A percentile compares a stretch with the other conserved stretches of the same genome.
Evolutionary conservation across 2,888 invertebrate species (phyloP).

Genomic region (Acanthosoma haemorrhoidale): DNA sequence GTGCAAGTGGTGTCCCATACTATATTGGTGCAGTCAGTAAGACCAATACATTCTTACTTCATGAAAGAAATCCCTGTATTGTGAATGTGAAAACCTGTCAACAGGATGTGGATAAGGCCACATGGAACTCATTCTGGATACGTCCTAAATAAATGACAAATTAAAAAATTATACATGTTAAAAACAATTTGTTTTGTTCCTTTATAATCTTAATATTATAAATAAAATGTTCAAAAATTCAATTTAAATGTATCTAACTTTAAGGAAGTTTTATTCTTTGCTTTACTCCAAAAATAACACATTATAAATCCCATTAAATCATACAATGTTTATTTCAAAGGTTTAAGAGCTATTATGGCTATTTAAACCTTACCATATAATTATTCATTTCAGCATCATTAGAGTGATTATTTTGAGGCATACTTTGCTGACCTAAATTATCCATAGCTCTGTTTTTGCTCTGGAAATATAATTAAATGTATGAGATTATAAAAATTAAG

Average conservation of each 20-base stretch:
- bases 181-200: neutral
- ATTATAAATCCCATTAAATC: neutral
- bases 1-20: slow-evolving; percentile 29
- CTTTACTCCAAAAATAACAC: neutral
- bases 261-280: neutral
- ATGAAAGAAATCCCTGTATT: slow-evolving; percentile 36
- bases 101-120: slow-evolving; percentile 36
- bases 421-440: slow-evolving; percentile 1
- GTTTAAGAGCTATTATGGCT: neutral
- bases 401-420: neutral
- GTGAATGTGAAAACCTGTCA: slow-evolving; percentile 37
- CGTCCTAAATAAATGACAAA: slow-evolving; percentile 33
- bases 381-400: slow-evolving; percentile 34
- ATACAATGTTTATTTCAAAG: neutral
- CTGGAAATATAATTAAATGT: neutral
- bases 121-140: slow-evolving; percentile 34
- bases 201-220: neutral
- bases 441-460: neutral
- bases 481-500: neutral
- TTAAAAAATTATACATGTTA: slow-evolving; percentile 7
- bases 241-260: neutral
- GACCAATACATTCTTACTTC: slow-evolving; percentile 36
- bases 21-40: slow-evolving; percentile 26
- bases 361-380: slow-evolving; percentile 29
- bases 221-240: neutral